Percentiles rank a stretch among this genome's conserved stretches.
These are phyloP conservation scores for Amphiprion ocellaris DNA, from an alignment of 2,113 vertebrate genomes.

Conservation along the genomic window DNA sequence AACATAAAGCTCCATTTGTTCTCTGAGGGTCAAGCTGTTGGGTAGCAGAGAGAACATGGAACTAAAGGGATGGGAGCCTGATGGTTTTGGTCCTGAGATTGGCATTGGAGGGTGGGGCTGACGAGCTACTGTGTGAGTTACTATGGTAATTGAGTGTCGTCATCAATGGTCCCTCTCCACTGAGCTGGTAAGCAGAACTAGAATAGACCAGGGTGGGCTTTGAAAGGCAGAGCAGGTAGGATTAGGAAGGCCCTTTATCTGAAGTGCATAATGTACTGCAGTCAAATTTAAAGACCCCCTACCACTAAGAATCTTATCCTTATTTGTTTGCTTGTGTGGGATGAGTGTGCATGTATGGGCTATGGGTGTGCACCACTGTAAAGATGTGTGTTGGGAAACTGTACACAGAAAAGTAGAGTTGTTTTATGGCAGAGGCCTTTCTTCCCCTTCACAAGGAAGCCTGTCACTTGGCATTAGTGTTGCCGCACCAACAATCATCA, in stretches of 20 bases:
- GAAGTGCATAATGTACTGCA: constrained; percentile 96
- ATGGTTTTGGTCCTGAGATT: constrained; percentile 18
- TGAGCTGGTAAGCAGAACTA: constrained; percentile 90
- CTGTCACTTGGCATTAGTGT: constrained; percentile 99
- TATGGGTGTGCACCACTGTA: constrained; percentile 64
- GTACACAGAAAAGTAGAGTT: constrained; percentile 68
- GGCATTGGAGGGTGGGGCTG: constrained; percentile 57
- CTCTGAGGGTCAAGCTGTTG: constrained; percentile 76
- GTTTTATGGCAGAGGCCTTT: constrained; percentile 83
- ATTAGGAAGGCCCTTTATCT: constrained; percentile 96
- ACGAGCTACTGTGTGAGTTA: constrained; percentile 91
- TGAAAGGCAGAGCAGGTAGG: constrained; percentile 98
- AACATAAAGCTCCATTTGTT: constrained; percentile 85
- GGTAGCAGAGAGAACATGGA: constrained; percentile 21
- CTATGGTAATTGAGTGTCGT: constrained; percentile 98
- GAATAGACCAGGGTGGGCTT: constrained; percentile 94
- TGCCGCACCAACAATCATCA: constrained; percentile 97
- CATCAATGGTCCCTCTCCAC: constrained; percentile 93
- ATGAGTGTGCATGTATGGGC: constrained; percentile 28
- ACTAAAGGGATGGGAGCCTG: constrained; percentile 11
- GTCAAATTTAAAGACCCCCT: constrained; percentile 94
- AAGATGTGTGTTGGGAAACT: constrained; percentile 52
- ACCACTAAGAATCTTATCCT: constrained; percentile 74
- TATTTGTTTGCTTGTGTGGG: constrained; percentile 45
- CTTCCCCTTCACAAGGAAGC: constrained; percentile 88